Base-by-base conservation (phyloP, 1,140 invertebrate species). In the Leguminivora glycinivorella region DNA sequence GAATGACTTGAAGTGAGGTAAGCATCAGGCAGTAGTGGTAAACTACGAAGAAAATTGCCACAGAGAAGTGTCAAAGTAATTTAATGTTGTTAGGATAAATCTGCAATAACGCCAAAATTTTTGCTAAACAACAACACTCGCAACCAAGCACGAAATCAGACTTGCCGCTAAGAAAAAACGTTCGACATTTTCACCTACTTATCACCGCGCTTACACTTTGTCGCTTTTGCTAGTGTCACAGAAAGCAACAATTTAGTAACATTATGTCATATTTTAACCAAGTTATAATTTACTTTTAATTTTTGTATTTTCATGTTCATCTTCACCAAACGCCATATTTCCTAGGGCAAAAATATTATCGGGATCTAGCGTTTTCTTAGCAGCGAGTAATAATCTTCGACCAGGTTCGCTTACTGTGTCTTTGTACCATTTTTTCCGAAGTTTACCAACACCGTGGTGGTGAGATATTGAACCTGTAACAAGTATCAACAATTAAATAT, bases 401-500 rank as follows among this genome's bases (percentile, higher is more conserved):
- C 97, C 97, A 2, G 95, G 92, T 12, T 94, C 89, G 2, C 97
- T 97, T 1, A 99, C 95, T 0, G 95, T 94, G 2, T 92, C 85
- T 6, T 92, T 88, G 78, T 98, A 98, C 95, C 97, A 99, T 75
- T 94, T 94, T 69, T 96, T 95, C 38, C 98, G 92, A 47, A 99
- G 92, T 92, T 99, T 99, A 0, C 98, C 98, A 22, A 99, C 95
- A 47, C 98, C 98, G 89, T 99, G 98, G 90, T 99, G 98, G 92
- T 99, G 98, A 0, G 98, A 99, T 73, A 99, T 94, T 72, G 97
- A 98, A 47, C 98, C 98, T 98, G 85, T 83, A 85, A 77, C 22
- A 74, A 60, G 38, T 43, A 76, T 52, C 72, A 52, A 22, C 1
- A 52, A 17, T 22, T 52, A 12, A n/a, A 17, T 43, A 1, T 5